Percentiles rank a stretch among this genome's conserved stretches.
Evolutionary conservation across 2,888 invertebrate genomes (phyloP).

Genomic region (Pyrocoelia pectoralis): DNA sequence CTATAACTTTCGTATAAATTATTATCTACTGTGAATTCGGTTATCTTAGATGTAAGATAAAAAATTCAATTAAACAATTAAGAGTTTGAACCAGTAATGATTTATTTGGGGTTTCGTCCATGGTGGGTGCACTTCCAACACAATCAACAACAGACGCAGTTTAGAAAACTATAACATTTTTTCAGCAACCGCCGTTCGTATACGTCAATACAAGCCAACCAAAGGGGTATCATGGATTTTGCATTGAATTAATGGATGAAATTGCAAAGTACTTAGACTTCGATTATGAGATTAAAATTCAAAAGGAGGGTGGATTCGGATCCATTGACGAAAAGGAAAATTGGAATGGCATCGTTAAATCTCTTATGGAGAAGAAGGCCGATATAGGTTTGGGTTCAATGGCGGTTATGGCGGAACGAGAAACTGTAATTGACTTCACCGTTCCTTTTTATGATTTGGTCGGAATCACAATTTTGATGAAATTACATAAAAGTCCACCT

Average conservation of each 20-base stretch:
- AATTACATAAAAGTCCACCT: conserved; percentile 85
- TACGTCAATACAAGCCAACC: conserved; percentile 60
- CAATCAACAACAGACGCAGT: too few relatives aligned
- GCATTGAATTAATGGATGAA: conserved; percentile 91
- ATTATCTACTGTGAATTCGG: too few relatives aligned
- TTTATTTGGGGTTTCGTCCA: too few relatives aligned
- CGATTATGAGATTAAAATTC: conserved; percentile 86
- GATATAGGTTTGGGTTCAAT: conserved; percentile 94
- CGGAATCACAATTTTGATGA: conserved; percentile 96
- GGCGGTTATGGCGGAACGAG: conserved; percentile 97
- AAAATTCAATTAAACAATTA: too few relatives aligned
- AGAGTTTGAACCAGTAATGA: too few relatives aligned
- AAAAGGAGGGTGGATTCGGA: conserved; percentile 85
- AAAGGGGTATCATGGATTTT: conserved; percentile 84
- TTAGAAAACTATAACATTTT: too few relatives aligned
- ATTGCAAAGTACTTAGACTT: conserved; percentile 86
- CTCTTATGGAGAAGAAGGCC: conserved; percentile 81
- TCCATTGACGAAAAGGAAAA: conserved; percentile 83
- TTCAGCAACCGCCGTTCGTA: conserved; percentile 83
- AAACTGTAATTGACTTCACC: conserved; percentile 97
- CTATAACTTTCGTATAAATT: too few relatives aligned
- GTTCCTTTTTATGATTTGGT: conserved; percentile 98
- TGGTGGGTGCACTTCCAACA: too few relatives aligned
- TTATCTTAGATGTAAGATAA: too few relatives aligned
- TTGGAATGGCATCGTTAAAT: conserved; percentile 67